Percentiles rank a stretch among this genome's conserved stretches.
Conservation (phyloP, 2,888 invertebrate genomes). For the Pedicia rivosa region DNA sequence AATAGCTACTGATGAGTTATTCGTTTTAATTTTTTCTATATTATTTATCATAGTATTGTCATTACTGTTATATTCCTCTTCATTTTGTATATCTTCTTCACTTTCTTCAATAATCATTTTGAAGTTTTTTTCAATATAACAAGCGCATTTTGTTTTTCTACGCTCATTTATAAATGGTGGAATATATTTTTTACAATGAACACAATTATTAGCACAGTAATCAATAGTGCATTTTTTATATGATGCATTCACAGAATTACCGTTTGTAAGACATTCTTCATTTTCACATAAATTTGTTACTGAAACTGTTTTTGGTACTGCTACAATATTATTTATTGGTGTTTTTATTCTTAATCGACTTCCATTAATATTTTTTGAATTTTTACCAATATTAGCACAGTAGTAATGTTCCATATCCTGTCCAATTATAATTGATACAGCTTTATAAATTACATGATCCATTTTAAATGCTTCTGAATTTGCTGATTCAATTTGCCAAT, state of each 20-base stretch:
- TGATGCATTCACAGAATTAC: neutral
- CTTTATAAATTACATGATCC: slow-evolving; percentile 4
- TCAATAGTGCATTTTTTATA: slow-evolving; percentile 3
- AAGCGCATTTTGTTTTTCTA: neutral
- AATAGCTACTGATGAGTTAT: too few relatives aligned
- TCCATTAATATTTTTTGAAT: neutral
- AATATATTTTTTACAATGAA: slow-evolving; percentile 5
- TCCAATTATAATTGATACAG: slow-evolving; percentile 8
- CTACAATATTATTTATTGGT: slow-evolving; percentile 1
- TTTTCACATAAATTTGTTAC: too few relatives aligned
- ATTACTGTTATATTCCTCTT: neutral
- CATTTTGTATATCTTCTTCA: neutral
- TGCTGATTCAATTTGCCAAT: slow-evolving; percentile 9
- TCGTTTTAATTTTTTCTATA: too few relatives aligned
- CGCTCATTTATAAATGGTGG: slow-evolving; percentile 5
- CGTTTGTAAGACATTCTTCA: too few relatives aligned
- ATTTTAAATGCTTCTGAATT: slow-evolving; percentile 7
- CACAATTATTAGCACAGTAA: slow-evolving; percentile 6
- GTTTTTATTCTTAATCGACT: slow-evolving; percentile 2
- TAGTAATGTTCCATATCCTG: slow-evolving; percentile 6
- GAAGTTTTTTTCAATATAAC: slow-evolving; percentile 1
- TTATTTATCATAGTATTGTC: neutral
- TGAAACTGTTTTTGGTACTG: too few relatives aligned
- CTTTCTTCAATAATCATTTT: slow-evolving; percentile 2
- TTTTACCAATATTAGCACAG: neutral